Base-by-base conservation (phyloP, 2,797 vertebrate species). In the Eulemur mongoz region DNA sequence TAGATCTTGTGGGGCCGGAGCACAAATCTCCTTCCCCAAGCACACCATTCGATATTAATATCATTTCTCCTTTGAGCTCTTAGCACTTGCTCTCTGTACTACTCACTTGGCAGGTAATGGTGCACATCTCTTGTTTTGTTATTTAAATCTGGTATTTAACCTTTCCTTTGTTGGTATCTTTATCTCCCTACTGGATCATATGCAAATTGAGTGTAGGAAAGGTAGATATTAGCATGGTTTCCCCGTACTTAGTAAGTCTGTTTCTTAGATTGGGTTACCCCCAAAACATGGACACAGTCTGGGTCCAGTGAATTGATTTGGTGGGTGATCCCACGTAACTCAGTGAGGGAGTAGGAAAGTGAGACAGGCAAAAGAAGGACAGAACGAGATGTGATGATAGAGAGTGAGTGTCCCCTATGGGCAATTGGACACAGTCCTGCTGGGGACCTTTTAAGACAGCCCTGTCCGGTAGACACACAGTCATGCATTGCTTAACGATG, bases 111-210 rank as follows among this genome's bases (percentile, higher is more conserved):
- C 90, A 92, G 78, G 54, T 45, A 48, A 85, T 73, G 61, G 45
- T 6, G 54, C 54, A 45, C 61, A 82, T 82, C 65, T 50, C 35
- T 79, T 25, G 30, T 65, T 73, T 32, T 95, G 14, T 84, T 90
- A 35, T 63, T 93, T 81, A 78, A 96, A 80, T 83, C 81, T 78
- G 45, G n/a, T 48, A 15, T 82, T 97, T 92, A 93, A 80, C 72
- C 76, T 92, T 75, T 86, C 45, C 67, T 48, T 35, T 63, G 59
- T 92, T 85, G 27, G 35, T 83, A n/a, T 69, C 92, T 81, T 48
- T 52, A 52, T 93, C 84, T 79, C 65, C 67, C n/a, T 35, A 38
- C 7, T 30, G 43, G 86, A 61, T 84, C 57, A 18, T 59, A 23
- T 67, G 48, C 78, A 94, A 78, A 92, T 20, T 61, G 69, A 80